These are phyloP conservation scores for Cottus gobio DNA, from an alignment of 2,113 vertebrate genomes.

Conservation along the genomic window DNA sequence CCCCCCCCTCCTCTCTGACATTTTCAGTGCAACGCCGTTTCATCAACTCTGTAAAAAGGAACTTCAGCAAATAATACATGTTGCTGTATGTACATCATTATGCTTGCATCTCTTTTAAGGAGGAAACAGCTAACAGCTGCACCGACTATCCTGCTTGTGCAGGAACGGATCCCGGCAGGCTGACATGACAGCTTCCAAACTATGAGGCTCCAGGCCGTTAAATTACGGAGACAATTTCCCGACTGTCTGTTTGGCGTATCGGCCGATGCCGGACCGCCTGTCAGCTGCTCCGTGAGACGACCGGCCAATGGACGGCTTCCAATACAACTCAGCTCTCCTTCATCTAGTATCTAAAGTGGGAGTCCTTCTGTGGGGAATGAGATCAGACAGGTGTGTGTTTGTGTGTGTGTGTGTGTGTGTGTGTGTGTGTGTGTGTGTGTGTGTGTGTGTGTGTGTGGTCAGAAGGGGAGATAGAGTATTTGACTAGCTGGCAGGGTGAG, in stretches of 20 bases:
- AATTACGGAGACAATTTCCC: conserved; percentile 61
- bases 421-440: conserved; percentile 14
- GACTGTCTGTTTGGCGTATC: conserved; percentile 62
- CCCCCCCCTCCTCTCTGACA: too few species aligned
- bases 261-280: conserved; percentile 32
- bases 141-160: background rate
- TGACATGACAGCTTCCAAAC: conserved; percentile 52
- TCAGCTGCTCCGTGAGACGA: conserved; percentile 56
- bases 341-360: conserved; percentile 30
- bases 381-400: conserved; percentile 26
- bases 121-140: background rate
- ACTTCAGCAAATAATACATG: background rate
- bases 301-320: background rate
- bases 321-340: conserved; percentile 41
- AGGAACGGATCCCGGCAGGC: conserved; percentile 28
- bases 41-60: background rate
- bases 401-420: conserved; percentile 16
- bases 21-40: background rate
- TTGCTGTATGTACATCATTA: too few species aligned
- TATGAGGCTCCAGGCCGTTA: conserved; percentile 46
- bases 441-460: conserved; percentile 7
- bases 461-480: background rate
- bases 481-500: background rate
- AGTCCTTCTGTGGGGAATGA: conserved; percentile 25
- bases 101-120: background rate